These are phyloP conservation scores for Sinocyclocheilus anophthalmus DNA, from an alignment of 2,113 vertebrate species.

Conservation along the genomic window DNA sequence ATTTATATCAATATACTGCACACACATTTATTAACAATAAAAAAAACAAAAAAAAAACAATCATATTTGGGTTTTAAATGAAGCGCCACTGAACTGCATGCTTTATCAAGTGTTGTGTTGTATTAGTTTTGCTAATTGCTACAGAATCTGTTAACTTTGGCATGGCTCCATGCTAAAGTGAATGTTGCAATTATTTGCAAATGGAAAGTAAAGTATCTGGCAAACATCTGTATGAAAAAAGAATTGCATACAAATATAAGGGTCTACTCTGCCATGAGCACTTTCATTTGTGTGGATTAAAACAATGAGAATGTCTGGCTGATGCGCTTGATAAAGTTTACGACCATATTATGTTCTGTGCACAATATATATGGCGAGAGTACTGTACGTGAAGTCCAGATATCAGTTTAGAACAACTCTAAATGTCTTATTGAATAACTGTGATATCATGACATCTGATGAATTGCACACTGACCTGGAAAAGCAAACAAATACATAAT, in stretches of 20 bases:
- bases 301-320: conserved; percentile 17
- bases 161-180: conserved; percentile 38
- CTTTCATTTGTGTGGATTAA: neutral
- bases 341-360: neutral
- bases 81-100: conserved; percentile 33
- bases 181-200: neutral
- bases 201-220: conserved; percentile 23
- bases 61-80: conserved; percentile 22
- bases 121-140: conserved; percentile 8
- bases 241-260: conserved; percentile 74
- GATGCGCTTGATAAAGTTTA: neutral
- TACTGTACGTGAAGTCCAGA: neutral
- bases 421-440: conserved; percentile 21
- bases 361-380: neutral
- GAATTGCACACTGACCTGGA: conserved; percentile 33
- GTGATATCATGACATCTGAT: neutral
- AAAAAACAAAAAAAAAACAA: neutral
- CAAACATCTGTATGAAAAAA: conserved; percentile 61
- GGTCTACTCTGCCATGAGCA: conserved; percentile 38
- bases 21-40: conserved; percentile 24
- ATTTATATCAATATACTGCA: conserved; percentile 24
- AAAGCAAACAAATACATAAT: conserved; percentile 4
- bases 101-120: conserved; percentile 14
- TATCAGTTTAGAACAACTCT: neutral
- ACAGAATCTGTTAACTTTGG: conserved; percentile 26